Evolutionary conservation across 1,140 invertebrate species (phyloP).

Genomic region (Pygmarrhopalites habei): DNA sequence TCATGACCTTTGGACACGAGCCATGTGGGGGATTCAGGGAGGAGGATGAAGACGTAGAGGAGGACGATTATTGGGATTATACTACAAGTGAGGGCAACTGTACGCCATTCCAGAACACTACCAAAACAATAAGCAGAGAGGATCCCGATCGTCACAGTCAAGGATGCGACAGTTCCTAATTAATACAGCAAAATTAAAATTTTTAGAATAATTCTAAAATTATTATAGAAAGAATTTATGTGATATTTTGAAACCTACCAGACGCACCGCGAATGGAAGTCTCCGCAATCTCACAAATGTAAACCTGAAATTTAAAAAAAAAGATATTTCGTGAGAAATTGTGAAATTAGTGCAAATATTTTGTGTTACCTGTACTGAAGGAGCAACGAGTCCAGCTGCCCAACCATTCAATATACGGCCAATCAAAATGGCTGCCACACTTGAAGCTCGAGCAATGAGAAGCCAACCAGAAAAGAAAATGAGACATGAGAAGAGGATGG

Average conservation of each 20-base stretch:
- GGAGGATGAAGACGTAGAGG: conserved; percentile 47
- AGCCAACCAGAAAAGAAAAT: conserved; percentile 36
- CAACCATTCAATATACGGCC: conserved; percentile 33
- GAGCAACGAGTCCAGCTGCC: conserved; percentile 31
- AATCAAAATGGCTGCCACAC: conserved; percentile 25
- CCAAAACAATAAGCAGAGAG: conserved; percentile 42
- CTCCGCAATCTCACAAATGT: conserved; percentile 48
- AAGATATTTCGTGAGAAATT: too few relatives aligned
- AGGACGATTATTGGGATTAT: conserved; percentile 53
- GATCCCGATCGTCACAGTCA: conserved; percentile 46
- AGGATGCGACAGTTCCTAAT: conserved; percentile 47
- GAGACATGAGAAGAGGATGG: conserved; percentile 30
- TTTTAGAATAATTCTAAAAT: too few relatives aligned
- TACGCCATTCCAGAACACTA: conserved; percentile 23
- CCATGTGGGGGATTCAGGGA: conserved; percentile 69
- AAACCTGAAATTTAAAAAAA: too few relatives aligned
- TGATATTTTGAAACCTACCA: too few relatives aligned
- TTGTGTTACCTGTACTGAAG: conserved; percentile 29
- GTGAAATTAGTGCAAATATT: too few relatives aligned
- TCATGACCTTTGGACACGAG: conserved; percentile 48
- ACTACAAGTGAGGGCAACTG: conserved; percentile 55
- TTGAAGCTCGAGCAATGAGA: conserved; percentile 26
- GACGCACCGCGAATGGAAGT: conserved; percentile 47
- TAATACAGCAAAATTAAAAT: too few relatives aligned
- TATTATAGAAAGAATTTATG: too few relatives aligned